Evolutionary conservation across 1,140 invertebrate species (phyloP).

Genomic region (Drosophila auraria): DNA sequence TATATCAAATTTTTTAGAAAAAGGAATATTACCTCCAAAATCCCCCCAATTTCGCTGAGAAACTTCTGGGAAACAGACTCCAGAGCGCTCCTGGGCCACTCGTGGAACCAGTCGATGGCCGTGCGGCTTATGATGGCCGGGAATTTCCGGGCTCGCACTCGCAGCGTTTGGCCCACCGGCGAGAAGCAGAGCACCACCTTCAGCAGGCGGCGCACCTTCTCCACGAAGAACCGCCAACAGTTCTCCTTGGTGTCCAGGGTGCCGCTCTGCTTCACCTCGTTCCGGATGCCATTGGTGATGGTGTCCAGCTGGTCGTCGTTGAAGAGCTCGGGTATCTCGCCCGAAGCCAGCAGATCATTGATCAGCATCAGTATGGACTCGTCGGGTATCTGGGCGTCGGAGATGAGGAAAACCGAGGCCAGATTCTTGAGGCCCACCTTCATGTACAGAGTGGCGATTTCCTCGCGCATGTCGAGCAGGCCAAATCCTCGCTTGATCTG

Average conservation of each 20-base stretch:
- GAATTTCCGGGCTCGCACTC: conserved; percentile 95
- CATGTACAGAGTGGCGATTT: conserved; percentile 92
- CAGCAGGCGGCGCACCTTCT: conserved; percentile 91
- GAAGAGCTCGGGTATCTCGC: conserved; percentile 96
- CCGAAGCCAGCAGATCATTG: conserved; percentile 97
- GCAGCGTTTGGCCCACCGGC: conserved; percentile 94
- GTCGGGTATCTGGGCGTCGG: conserved; percentile 96
- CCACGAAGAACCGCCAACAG: conserved; percentile 98
- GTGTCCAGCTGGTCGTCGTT: conserved; percentile 96
- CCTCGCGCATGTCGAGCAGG: conserved; percentile 92
- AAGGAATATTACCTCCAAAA: conserved; percentile 86
- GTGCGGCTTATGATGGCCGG: conserved; percentile 97
- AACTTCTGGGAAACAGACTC: conserved; percentile 95
- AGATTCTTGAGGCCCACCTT: conserved; percentile 96
- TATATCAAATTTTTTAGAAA: too few species aligned
- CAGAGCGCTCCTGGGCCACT: conserved; percentile 96
- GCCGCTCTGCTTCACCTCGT: conserved; percentile 92
- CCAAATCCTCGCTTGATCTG: conserved; percentile 95
- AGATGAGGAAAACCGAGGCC: conserved; percentile 96
- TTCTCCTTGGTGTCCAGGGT: conserved; percentile 95
- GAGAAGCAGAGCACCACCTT: conserved; percentile 95
- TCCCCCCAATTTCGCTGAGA: conserved; percentile 90
- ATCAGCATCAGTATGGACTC: conserved; percentile 97
- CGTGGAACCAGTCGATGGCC: conserved; percentile 97
- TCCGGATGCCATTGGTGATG: conserved; percentile 92